A percentile compares a stretch with the other conserved stretches of the same genome.
Conservation (phyloP, 2,888 invertebrate genomes). For the Euspilapteryx auroguttella region DNA sequence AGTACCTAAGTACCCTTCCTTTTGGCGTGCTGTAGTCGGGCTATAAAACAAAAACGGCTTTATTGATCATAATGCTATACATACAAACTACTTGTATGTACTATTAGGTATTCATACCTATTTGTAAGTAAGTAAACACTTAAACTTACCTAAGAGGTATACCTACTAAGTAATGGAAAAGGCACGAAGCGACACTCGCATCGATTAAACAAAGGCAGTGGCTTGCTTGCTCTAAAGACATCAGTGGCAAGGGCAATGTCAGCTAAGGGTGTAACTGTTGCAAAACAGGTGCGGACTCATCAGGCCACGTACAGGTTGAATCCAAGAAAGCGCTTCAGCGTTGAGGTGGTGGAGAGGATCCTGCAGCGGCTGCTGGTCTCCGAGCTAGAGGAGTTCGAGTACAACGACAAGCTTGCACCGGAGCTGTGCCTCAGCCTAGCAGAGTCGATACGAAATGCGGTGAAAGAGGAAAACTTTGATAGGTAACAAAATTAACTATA, state of each 20-base stretch:
- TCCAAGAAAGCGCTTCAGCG: constrained; percentile 64
- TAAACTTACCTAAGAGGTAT: no score
- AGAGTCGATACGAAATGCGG: constrained; percentile 58
- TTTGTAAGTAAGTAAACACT: neutral
- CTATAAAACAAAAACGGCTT: no score
- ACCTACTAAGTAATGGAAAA: no score
- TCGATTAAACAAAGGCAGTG: no score
- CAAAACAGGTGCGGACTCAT: constrained; percentile 46
- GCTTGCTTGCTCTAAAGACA: no score
- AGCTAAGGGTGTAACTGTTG: constrained; percentile 9
- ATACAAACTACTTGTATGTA: no score
- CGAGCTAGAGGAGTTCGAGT: constrained; percentile 63
- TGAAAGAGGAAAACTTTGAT: constrained; percentile 69
- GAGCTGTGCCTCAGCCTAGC: constrained; percentile 61
- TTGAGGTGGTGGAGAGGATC: constrained; percentile 62
- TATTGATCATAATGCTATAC: no score
- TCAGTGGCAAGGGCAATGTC: no score
- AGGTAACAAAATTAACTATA: constrained; percentile 37
- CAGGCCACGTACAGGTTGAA: constrained; percentile 69
- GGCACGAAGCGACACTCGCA: no score
- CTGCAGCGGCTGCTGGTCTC: constrained; percentile 60
- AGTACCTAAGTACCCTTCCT: no score
- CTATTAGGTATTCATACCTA: neutral
- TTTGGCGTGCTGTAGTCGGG: no score
- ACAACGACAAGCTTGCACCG: constrained; percentile 62